Evolutionary conservation across 2,113 vertebrate genomes (phyloP).

Genomic region (Xiphias gladius): DNA sequence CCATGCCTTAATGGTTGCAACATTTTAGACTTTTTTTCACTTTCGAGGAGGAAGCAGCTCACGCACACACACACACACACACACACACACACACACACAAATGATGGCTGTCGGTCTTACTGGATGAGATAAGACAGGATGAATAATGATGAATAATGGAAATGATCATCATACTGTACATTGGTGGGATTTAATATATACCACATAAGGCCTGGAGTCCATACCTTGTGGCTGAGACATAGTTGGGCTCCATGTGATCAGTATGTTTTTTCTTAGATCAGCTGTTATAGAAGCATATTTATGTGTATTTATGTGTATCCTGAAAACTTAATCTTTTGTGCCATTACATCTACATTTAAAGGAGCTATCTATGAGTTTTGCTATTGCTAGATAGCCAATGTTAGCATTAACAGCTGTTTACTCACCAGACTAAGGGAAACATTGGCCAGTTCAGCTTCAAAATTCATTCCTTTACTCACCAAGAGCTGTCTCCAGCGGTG

Average conservation of each 20-base stretch:
- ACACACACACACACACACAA: neutral
- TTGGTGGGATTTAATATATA: constrained; percentile 12
- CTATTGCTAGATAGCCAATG: too few species aligned
- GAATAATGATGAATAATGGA: constrained; percentile 6
- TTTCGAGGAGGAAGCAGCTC: neutral
- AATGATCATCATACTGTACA: constrained; percentile 4
- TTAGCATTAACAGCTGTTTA: too few species aligned
- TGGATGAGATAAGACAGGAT: constrained; percentile 29
- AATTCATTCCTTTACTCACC: too few species aligned
- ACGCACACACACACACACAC: constrained; percentile 5
- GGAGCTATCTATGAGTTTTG: too few species aligned
- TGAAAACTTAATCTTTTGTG: neutral
- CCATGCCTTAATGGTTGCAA: constrained; percentile 47
- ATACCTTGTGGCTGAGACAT: neutral
- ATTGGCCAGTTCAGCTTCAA: too few species aligned
- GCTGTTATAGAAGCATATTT: too few species aligned
- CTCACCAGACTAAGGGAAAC: too few species aligned
- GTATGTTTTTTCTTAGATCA: too few species aligned
- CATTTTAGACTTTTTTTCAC: constrained; percentile 17
- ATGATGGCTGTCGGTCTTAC: neutral
- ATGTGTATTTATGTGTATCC: too few species aligned
- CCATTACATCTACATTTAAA: neutral
- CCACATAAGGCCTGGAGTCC: neutral
- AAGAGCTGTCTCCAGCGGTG: too few species aligned
- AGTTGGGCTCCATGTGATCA: too few species aligned